Evolutionary conservation across 53 echinoderm and acorn worm genomes (phyloP), one percentile per base, ranked within the genome.

Genomic region (Luidia sarsii): DNA sequence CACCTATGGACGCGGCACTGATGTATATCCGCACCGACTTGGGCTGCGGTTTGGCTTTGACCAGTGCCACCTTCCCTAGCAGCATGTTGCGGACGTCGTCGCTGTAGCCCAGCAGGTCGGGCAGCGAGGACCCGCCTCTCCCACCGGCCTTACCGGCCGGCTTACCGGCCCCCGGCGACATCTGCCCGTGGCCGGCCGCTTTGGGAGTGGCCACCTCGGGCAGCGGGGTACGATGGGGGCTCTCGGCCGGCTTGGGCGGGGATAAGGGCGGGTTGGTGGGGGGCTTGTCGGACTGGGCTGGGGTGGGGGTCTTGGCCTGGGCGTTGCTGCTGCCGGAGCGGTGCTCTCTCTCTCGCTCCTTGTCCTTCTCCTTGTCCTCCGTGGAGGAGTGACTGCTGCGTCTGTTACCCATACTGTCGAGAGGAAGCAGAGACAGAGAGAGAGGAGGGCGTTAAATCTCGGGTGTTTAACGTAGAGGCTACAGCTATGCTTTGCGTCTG

Each of bases 381-480:
- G 57, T 48, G 21, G 95, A 87, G 33, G 97, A 87, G 59, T 93
- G 91, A 73, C 93, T 97, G 70, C 86, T 94, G 28, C 91, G 87
- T 24, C 88, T 86, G 54, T 91, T 97, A 43, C 97, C 97, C 97
- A 97, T 87, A 80, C 97, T 97, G 91, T 31, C 79, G 85, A 75
- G 55, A 59, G 81, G 38, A 87, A 56, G 49, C 33, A 49, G 33
- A 63, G 39, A 71, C 25, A 51, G 1, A 56, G 19, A 33, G 19
- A n/a, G n/a, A n/a, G n/a, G n/a, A n/a, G n/a, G n/a, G n/a, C n/a
- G n/a, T n/a, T n/a, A n/a, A n/a, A n/a, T n/a, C n/a, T n/a, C n/a
- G n/a, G n/a, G n/a, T n/a, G n/a, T n/a, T n/a, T n/a, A n/a, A n/a
- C n/a, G n/a, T n/a, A n/a, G n/a, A n/a, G n/a, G n/a, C n/a, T n/a